Percentiles rank a stretch among this genome's conserved stretches.
These are phyloP conservation scores for Origma solitaria DNA, from an alignment of 2,113 vertebrate genomes.

Conservation along the genomic window DNA sequence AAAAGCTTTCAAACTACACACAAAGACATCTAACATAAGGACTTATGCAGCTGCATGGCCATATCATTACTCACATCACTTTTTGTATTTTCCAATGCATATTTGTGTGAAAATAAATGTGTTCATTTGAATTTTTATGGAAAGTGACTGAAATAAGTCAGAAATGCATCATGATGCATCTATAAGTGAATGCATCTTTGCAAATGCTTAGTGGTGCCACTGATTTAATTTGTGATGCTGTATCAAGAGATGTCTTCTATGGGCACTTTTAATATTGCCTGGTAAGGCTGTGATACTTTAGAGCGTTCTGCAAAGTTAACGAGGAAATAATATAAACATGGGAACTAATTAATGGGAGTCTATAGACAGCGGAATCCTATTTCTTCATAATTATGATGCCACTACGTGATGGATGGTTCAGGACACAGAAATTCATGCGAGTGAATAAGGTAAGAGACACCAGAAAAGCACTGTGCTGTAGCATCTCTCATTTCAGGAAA, in stretches of 20 bases:
- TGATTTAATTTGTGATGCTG: background rate
- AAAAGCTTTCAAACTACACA: background rate
- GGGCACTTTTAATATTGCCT: background rate
- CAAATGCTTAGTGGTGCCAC: background rate
- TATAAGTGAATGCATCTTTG: background rate
- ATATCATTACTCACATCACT: background rate
- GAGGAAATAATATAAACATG: background rate
- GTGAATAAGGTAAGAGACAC: background rate
- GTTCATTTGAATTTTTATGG: background rate
- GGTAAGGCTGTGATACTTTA: background rate
- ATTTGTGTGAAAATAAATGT: background rate
- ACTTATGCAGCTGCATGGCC: background rate
- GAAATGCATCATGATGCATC: background rate
- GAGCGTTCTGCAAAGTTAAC: background rate
- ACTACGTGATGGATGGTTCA: background rate
- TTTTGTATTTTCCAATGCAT: background rate
- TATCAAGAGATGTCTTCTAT: background rate
- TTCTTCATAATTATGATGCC: background rate
- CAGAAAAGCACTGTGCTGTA: background rate
- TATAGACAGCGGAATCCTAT: background rate
- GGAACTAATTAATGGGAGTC: background rate
- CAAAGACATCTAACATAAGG: background rate
- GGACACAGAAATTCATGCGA: background rate
- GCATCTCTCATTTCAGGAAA: background rate
- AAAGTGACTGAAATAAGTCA: conserved; percentile 6